Conservation (phyloP, 1,140 invertebrate genomes). For the Trachelipus rathkii region DNA sequence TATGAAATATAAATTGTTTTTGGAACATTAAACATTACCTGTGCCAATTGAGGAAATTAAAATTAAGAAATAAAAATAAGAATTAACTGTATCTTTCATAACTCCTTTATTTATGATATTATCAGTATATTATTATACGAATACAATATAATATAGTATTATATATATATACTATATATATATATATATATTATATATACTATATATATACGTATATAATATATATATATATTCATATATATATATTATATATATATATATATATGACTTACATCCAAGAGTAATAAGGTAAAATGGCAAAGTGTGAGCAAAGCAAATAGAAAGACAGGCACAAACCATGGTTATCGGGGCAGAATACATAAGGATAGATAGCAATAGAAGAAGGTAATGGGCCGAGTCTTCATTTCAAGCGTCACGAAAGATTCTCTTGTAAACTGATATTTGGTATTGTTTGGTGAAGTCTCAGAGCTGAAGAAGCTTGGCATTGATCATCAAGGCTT, state of each 20-base stretch:
- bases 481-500: conserved; percentile 85
- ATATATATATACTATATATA: too few species aligned
- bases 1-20: too few species aligned
- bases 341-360: conserved; percentile 80
- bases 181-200: too few species aligned
- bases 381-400: conserved; percentile 94
- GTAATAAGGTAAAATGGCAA: conserved; percentile 77
- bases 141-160: too few species aligned
- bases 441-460: conserved; percentile 84
- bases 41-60: too few species aligned
- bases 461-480: conserved; percentile 84
- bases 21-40: too few species aligned
- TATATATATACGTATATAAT: not conserved
- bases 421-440: conserved; percentile 78
- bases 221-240: not conserved
- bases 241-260: not conserved
- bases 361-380: conserved; percentile 91
- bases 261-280: conserved; percentile 74
- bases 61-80: too few species aligned
- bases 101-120: too few species aligned
- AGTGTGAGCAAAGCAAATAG: conserved; percentile 87
- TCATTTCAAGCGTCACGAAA: conserved; percentile 69
- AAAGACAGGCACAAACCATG: conserved; percentile 83
- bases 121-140: too few species aligned
- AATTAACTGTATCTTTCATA: too few species aligned